A percentile compares a stretch with the other conserved stretches of the same genome.
Evolutionary conservation across 2,113 vertebrate species (phyloP).

Genomic region (Zosterops japonicus): DNA sequence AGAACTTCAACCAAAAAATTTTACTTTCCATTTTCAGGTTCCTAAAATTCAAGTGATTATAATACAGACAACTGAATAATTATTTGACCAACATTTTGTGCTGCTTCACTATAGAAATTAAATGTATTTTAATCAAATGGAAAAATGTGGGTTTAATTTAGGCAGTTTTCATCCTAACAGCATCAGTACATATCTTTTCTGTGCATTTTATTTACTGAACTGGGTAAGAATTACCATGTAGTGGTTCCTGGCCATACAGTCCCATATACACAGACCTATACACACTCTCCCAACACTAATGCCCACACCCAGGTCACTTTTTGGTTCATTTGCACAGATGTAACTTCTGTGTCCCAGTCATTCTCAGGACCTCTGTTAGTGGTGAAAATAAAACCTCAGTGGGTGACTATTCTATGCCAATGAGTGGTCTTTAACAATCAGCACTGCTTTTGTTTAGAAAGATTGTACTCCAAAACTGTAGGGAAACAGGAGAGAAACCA

Average conservation of each 20-base stretch:
- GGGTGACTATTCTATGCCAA: not conserved
- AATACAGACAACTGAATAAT: not conserved
- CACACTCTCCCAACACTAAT: not conserved
- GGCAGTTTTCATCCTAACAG: not conserved
- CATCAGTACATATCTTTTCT: not conserved
- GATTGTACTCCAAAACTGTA: not conserved
- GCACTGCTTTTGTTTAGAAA: not conserved
- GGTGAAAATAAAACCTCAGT: not conserved
- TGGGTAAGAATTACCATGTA: not conserved
- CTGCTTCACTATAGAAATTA: not conserved
- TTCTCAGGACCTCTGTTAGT: not conserved
- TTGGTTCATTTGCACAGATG: not conserved
- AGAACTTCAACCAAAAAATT: not conserved
- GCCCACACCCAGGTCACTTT: not conserved
- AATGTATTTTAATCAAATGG: not conserved
- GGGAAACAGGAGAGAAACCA: not conserved
- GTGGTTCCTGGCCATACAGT: not conserved
- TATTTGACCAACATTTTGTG: not conserved
- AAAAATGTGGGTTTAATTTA: not conserved
- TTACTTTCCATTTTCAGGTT: not conserved
- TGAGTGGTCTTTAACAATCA: not conserved
- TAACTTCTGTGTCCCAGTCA: not conserved
- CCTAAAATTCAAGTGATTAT: not conserved
- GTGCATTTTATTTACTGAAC: not conserved
- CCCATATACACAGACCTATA: not conserved